Conservation (phyloP, 2,888 invertebrate genomes). For the Hirtodrosophila trivittata region DNA sequence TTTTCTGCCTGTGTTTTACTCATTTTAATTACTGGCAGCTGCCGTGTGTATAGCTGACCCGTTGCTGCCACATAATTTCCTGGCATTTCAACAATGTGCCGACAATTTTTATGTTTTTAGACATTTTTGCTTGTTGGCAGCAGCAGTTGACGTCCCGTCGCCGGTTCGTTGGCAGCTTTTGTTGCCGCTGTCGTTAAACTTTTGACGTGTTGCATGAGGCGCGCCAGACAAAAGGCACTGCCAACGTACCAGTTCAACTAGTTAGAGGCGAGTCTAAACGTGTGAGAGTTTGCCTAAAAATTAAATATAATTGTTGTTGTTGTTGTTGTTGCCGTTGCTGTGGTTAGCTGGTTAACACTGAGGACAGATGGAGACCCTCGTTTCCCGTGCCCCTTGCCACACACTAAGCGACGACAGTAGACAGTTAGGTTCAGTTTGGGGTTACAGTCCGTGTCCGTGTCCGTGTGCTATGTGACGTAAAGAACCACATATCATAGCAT, state of each 20-base stretch:
- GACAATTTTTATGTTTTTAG: constrained; percentile 69
- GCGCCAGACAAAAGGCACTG: constrained; percentile 56
- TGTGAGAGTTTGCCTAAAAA: constrained; percentile 70
- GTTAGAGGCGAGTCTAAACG: constrained; percentile 45
- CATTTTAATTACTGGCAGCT: constrained; percentile 77
- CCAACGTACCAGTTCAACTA: constrained; percentile 36
- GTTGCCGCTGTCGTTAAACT: constrained; percentile 76
- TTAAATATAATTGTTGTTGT: constrained; percentile 73
- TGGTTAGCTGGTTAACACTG: constrained; percentile 59
- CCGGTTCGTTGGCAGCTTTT: constrained; percentile 65
- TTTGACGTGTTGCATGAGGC: constrained; percentile 73
- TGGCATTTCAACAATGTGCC: constrained; percentile 73
- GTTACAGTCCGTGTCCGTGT: constrained; percentile 19
- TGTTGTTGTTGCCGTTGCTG: constrained; percentile 41
- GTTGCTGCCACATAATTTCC: constrained; percentile 69
- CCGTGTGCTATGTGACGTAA: constrained; percentile 27
- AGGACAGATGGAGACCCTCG: constrained; percentile 38
- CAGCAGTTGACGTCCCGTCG: constrained; percentile 51
- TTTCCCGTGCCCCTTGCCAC: not conserved
- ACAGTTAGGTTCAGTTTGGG: constrained; percentile 30
- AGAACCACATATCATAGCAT: constrained; percentile 61
- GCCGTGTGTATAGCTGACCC: constrained; percentile 51
- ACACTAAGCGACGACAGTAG: constrained; percentile 49
- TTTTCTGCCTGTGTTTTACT: constrained; percentile 50
- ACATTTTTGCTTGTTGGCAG: constrained; percentile 48